These are phyloP conservation scores for Sorex maritimensis DNA, from an alignment of 2,797 vertebrate genomes.

Conservation along the genomic window DNA sequence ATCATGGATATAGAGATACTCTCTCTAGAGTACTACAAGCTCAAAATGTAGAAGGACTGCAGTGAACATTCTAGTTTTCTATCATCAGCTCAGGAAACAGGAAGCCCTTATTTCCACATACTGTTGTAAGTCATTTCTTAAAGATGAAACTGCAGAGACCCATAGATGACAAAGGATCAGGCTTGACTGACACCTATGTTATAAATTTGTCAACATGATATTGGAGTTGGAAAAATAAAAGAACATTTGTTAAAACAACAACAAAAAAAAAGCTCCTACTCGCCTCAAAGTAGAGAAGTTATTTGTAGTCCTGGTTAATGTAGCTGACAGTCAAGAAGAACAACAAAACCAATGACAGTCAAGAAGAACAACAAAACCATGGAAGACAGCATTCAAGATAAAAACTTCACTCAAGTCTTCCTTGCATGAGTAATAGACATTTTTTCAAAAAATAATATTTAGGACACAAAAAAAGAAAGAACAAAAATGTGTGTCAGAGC, in stretches of 20 bases:
- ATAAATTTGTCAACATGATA: background rate
- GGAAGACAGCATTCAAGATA: background rate
- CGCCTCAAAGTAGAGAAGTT: background rate
- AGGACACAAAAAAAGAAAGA: background rate
- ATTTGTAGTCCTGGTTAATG: background rate
- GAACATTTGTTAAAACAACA: slow-evolving; percentile 27
- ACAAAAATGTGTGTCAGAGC: background rate
- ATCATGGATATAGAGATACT: background rate
- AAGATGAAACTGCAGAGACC: background rate
- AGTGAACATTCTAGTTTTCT: background rate
- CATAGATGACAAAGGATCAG: background rate
- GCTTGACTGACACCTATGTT: background rate
- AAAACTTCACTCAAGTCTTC: background rate
- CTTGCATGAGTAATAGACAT: background rate
- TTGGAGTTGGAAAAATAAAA: background rate
- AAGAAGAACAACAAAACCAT: background rate
- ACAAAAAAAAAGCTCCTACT: too few relatives aligned
- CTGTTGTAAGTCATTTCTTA: background rate
- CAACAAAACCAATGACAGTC: background rate
- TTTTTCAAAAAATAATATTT: slow-evolving; percentile 11
- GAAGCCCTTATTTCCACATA: too few relatives aligned
- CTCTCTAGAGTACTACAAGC: background rate
- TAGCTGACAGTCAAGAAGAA: background rate
- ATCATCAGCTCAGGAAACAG: background rate
- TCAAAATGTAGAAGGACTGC: background rate